Base-by-base conservation (phyloP, 2,888 invertebrate species). In the Tineola bisselliella region DNA sequence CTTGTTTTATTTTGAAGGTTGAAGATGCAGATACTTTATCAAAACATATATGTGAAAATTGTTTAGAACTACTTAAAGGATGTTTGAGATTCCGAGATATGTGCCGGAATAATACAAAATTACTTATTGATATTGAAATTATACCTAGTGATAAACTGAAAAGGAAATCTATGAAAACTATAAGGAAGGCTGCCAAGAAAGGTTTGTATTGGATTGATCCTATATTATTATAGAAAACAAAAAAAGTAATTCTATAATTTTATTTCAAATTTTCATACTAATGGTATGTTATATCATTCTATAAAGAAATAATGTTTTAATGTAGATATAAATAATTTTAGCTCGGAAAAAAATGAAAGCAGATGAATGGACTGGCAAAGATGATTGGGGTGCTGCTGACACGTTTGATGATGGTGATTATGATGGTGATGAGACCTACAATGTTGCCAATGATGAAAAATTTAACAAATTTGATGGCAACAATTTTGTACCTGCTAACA, bases 61-160 rank as follows among this genome's bases (percentile, higher is more conserved):
- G 86, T 65, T 65, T 83, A 44, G 74, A 81, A 63, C 70, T 86
- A 12, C 69, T 86, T 19, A 81, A 84, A 71, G 79, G 84, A 54
- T 84, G 84, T 63, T 81, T 84, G 38, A 73, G 73, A 69, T 86
- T 86, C 61, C 72, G 82, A 63, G 79, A 84, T 62, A 71, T 84
- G 72, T 86, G 84, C 63, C 81, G 78, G 64, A 74, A 66, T 60
- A 84, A 67, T 60, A 77, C 81, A 60, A 72, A 76, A 60, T 66
- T 65, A 30, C 63, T 82, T 8, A 64, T 71, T 63, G 74, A 78
- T 64, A 44, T 74, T 19, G 67, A 71, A 44, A 76, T 81, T 15
- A 48, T 15, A 17, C 48, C 48, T 59, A 83, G 81, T 61, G 83
- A 84, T 83, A 73, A 65, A 57, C 8, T 62, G n/a, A 15, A 0